phyloP scores from a whole-genome alignment of 2,888 invertebrate genomes.

The Microplitis deprimator region DNA sequence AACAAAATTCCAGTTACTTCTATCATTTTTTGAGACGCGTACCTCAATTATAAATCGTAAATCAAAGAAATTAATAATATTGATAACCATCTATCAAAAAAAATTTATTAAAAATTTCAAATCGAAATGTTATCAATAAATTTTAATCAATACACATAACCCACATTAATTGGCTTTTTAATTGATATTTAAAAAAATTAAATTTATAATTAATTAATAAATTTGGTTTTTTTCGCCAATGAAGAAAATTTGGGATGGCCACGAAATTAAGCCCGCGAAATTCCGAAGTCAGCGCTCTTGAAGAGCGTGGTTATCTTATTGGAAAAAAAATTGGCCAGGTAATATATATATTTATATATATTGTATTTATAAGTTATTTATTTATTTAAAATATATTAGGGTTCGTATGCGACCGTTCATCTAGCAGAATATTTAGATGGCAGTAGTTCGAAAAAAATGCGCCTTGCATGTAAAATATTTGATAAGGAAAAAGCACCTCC shows the following conservation, averaged over 20 bases:
- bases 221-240: constrained; percentile 53
- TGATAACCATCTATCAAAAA: neutral
- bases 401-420: constrained; percentile 92
- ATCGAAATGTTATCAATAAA: constrained; percentile 3
- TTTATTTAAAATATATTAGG: constrained; percentile 71
- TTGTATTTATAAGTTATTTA: constrained; percentile 22
- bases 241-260: constrained; percentile 75
- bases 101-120: neutral
- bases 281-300: constrained; percentile 88
- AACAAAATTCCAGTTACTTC: constrained; percentile 62
- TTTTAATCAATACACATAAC: neutral
- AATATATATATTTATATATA: constrained; percentile 9
- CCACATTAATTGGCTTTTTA: neutral
- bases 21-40: constrained; percentile 41
- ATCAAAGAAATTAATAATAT: neutral
- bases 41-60: neutral
- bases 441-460: constrained; percentile 80
- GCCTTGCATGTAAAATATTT: constrained; percentile 91
- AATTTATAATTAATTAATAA: constrained; percentile 21
- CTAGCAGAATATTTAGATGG: constrained; percentile 86
- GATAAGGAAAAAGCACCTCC: constrained; percentile 90
- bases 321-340: constrained; percentile 87
- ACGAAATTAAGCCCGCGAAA: constrained; percentile 83
- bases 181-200: constrained; percentile 1
- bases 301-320: constrained; percentile 87